These are phyloP conservation scores for Chlorodrepanis virens DNA, from an alignment of 2,113 vertebrate species.

Conservation along the genomic window DNA sequence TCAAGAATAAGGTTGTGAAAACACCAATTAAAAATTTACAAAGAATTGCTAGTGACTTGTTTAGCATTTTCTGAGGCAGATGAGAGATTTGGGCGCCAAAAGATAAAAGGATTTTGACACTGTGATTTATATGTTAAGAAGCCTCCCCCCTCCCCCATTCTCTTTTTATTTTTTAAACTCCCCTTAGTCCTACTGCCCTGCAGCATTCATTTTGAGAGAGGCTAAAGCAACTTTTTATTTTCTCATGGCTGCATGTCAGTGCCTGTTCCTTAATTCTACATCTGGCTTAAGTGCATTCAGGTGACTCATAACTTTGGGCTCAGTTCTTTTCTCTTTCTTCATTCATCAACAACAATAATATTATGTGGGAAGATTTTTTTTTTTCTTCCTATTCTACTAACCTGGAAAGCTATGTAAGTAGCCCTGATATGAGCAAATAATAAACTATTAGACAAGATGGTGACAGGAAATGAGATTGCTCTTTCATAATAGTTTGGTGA, in stretches of 20 bases:
- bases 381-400: not conserved
- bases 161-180: conserved; percentile 47
- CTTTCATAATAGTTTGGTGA: not conserved
- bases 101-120: conserved; percentile 69
- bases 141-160: conserved; percentile 19
- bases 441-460: not conserved
- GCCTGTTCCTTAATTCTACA: conserved; percentile 18
- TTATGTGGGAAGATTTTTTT: not conserved
- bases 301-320: not conserved
- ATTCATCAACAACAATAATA: conserved; percentile 16
- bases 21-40: conserved; percentile 67
- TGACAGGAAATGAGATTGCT: not conserved
- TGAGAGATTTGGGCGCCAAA: conserved; percentile 64
- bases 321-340: not conserved
- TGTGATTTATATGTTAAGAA: conserved; percentile 63
- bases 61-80: conserved; percentile 47
- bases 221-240: conserved; percentile 41
- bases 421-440: not conserved
- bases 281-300: conserved; percentile 7
- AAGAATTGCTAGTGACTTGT: conserved; percentile 55
- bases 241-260: not conserved
- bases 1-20: conserved; percentile 57
- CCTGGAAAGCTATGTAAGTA: not conserved
- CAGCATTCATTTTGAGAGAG: conserved; percentile 32
- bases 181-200: conserved; percentile 53